Evolutionary conservation across 2,113 vertebrate genomes (phyloP).

Genomic region (Trogon surrucura): DNA sequence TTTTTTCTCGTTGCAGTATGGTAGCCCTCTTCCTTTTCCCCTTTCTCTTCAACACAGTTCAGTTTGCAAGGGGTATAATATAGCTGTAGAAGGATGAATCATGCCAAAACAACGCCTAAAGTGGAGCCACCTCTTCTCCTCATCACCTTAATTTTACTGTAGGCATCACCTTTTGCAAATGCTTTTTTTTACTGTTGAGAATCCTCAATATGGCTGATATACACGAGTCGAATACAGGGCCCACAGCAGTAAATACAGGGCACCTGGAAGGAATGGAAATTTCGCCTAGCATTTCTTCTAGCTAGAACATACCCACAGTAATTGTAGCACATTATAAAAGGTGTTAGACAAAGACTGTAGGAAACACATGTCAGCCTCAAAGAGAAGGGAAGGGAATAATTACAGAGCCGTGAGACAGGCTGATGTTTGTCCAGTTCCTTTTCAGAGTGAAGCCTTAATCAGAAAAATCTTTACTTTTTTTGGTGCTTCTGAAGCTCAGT

Average conservation of each 20-base stretch:
- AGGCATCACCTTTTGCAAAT: not conserved
- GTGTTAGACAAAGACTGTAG: not conserved
- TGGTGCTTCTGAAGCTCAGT: not conserved
- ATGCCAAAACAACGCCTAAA: not conserved
- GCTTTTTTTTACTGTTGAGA: not conserved
- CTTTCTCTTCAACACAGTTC: not conserved
- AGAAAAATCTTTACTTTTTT: not conserved
- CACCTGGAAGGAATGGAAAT: not conserved
- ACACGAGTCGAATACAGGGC: not conserved
- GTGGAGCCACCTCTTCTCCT: not conserved
- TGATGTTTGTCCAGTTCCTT: not conserved
- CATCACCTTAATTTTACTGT: not conserved
- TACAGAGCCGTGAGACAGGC: not conserved
- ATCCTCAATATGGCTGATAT: not conserved
- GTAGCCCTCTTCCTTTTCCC: not conserved
- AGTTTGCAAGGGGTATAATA: not conserved
- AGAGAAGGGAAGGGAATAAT: conserved; percentile 15
- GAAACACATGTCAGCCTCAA: conserved; percentile 2
- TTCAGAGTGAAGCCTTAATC: not conserved
- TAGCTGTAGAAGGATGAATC: not conserved
- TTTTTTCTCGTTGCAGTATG: not conserved
- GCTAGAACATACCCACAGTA: not conserved
- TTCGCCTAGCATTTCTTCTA: not conserved
- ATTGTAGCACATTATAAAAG: not conserved
- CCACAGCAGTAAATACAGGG: not conserved